These are phyloP conservation scores for Phenganax subtilis DNA, from an alignment of 92 coral and sea anemone genomes.

Conservation along the genomic window DNA sequence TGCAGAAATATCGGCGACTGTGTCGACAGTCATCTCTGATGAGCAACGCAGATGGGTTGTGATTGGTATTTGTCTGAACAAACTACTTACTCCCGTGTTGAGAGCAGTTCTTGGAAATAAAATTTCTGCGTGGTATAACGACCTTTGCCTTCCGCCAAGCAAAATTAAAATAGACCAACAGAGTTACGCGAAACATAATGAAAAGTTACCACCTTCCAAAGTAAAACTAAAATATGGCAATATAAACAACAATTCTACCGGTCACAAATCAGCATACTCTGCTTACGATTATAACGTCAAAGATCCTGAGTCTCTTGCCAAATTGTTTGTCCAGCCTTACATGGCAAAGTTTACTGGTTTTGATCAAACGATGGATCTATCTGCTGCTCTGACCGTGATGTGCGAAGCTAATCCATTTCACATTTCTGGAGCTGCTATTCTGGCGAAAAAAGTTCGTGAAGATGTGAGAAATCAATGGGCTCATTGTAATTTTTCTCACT, in stretches of 20 bases:
- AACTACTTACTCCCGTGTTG: slow-evolving; percentile 41
- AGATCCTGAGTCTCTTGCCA: slow-evolving; percentile 63
- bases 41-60: slow-evolving; percentile 57
- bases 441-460: slow-evolving; percentile 60
- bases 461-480: slow-evolving; percentile 77
- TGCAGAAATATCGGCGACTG: neutral
- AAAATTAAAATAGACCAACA: slow-evolving; percentile 23
- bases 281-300: slow-evolving; percentile 63
- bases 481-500: slow-evolving; percentile 70
- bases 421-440: slow-evolving; percentile 37
- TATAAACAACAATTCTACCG: slow-evolving; percentile 61
- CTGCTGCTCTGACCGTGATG: slow-evolving; percentile 70
- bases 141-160: slow-evolving; percentile 25
- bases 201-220: slow-evolving; percentile 31
- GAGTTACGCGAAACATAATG: neutral
- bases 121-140: neutral
- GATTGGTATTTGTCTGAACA: slow-evolving; percentile 52
- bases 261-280: slow-evolving; percentile 18
- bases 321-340: slow-evolving; percentile 61
- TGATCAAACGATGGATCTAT: slow-evolving; percentile 72
- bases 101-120: slow-evolving; percentile 1
- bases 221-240: slow-evolving; percentile 60
- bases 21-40: slow-evolving; percentile 4
- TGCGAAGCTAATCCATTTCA: slow-evolving; percentile 50
- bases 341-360: slow-evolving; percentile 84